Evolutionary conservation across 2,797 vertebrate genomes (phyloP).

Genomic region (Echeneis naucrates): DNA sequence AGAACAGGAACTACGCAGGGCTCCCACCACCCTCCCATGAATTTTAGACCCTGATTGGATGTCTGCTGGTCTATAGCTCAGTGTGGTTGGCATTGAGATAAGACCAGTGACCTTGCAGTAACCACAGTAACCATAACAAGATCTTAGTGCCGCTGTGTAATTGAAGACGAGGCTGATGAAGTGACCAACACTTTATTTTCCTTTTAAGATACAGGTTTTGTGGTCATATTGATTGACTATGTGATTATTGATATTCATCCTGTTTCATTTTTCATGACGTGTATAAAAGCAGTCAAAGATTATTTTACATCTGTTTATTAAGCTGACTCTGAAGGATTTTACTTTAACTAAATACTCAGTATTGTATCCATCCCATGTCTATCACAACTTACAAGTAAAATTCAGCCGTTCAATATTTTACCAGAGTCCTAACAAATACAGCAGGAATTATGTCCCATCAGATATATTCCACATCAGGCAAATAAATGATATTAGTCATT

Average conservation of each 20-base stretch:
- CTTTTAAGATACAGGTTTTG: background rate
- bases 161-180: background rate
- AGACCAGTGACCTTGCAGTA: conserved; percentile 58
- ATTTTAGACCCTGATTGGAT: conserved; percentile 8
- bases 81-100: conserved; percentile 56
- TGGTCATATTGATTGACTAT: background rate
- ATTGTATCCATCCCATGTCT: background rate
- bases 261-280: background rate
- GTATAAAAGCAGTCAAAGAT: conserved; percentile 3
- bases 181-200: background rate
- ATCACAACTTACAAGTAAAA: background rate
- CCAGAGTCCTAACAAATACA: background rate
- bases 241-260: background rate
- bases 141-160: conserved; percentile 8
- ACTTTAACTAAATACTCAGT: background rate
- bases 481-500: conserved; percentile 24
- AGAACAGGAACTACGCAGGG: background rate
- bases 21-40: background rate
- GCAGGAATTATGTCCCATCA: background rate
- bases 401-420: background rate
- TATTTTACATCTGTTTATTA: background rate
- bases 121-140: conserved; percentile 21
- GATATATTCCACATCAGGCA: conserved; percentile 9
- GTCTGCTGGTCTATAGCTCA: conserved; percentile 22
- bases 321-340: background rate